phyloP scores from a whole-genome alignment of 1,140 invertebrate genomes.

The Dolichoris vasculosae region DNA sequence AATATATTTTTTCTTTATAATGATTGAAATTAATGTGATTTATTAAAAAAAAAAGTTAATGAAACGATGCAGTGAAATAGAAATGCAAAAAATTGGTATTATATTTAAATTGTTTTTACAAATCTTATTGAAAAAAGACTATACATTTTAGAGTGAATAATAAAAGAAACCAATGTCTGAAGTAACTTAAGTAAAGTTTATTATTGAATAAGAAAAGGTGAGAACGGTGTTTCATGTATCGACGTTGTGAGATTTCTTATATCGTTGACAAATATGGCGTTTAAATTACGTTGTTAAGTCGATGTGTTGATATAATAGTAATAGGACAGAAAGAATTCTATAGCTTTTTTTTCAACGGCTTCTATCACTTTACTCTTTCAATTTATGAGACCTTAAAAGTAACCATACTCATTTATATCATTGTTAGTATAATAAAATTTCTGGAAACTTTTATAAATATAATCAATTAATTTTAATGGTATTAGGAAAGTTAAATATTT shows the following conservation, averaged over 20 bases:
- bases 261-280: background rate
- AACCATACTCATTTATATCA: background rate
- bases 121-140: too few species aligned
- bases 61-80: too few species aligned
- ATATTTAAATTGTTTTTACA: too few species aligned
- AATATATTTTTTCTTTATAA: too few species aligned
- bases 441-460: too few species aligned
- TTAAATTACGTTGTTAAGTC: constrained; percentile 2
- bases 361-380: constrained; percentile 47
- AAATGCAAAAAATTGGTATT: too few species aligned
- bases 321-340: background rate
- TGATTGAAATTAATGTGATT: too few species aligned
- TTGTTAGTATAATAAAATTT: background rate
- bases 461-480: too few species aligned
- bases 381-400: constrained; percentile 56
- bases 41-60: too few species aligned
- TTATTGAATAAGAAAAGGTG: background rate
- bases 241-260: constrained; percentile 1
- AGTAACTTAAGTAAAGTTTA: background rate
- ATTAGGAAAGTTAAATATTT: too few species aligned
- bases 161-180: too few species aligned
- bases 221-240: background rate
- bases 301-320: background rate
- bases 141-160: too few species aligned
- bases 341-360: constrained; percentile 50